A percentile compares a stretch with the other conserved stretches of the same genome.
These are phyloP conservation scores for Tympanuchus pallidicinctus DNA, from an alignment of 2,113 vertebrate genomes.

Conservation along the genomic window DNA sequence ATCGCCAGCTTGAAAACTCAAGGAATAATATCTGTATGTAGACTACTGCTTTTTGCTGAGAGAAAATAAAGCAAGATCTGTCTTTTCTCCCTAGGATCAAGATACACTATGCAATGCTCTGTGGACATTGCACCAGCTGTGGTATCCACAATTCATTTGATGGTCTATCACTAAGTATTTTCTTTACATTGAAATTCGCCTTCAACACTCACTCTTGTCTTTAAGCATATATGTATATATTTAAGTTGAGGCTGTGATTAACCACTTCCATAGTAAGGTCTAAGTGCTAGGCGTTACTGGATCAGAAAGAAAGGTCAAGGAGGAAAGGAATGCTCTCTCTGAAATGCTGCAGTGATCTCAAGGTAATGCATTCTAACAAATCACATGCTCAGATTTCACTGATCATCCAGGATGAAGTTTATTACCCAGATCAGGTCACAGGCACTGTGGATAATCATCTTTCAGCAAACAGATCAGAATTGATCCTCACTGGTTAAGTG, in stretches of 20 bases:
- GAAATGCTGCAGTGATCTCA: background rate
- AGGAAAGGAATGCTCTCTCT: background rate
- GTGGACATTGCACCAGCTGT: rapidly evolving
- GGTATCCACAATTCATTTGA: background rate
- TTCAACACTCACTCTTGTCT: background rate
- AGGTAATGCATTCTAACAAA: background rate
- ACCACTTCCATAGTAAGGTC: background rate
- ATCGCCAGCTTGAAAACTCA: background rate
- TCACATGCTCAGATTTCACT: background rate
- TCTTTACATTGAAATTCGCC: background rate
- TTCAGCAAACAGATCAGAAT: background rate
- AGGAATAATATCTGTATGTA: background rate
- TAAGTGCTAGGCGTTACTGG: background rate
- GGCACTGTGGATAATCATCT: background rate
- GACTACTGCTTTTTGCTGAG: background rate
- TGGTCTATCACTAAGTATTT: background rate
- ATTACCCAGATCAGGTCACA: background rate
- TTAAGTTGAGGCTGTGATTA: too few relatives aligned
- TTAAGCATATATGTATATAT: background rate
- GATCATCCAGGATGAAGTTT: background rate
- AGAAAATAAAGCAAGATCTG: background rate
- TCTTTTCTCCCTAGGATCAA: background rate
- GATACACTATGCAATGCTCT: background rate
- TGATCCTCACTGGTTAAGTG: background rate
- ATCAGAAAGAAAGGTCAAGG: background rate